phyloP scores from a whole-genome alignment of 35 echinoderm and acorn worm species.

The Ptychodera flava region DNA sequence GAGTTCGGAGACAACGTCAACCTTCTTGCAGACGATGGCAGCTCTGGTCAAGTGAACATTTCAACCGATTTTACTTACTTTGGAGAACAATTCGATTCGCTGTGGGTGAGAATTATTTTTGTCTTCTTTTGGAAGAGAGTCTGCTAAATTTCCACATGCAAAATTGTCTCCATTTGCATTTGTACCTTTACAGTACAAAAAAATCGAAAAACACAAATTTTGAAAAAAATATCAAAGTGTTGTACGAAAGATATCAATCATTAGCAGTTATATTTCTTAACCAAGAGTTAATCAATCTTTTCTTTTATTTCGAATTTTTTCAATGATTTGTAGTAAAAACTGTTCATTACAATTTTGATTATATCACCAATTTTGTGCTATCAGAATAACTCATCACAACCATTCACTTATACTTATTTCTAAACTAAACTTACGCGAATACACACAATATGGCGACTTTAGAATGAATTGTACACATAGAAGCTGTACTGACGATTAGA shows the following conservation, averaged over 20 bases:
- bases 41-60: not conserved
- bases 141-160: no score
- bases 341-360: no score
- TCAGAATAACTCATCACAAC: no score
- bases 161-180: not conserved
- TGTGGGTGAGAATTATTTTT: not conserved
- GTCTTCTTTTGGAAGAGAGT: no score
- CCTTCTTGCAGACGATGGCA: not conserved
- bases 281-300: no score
- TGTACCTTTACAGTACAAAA: not conserved
- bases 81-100: not conserved
- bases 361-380: no score
- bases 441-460: not conserved
- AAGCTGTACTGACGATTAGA: no score
- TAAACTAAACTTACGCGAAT: not conserved
- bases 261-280: not conserved
- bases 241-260: not conserved
- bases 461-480: not conserved
- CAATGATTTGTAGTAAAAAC: no score
- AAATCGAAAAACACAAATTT: not conserved
- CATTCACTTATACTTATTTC: not conserved
- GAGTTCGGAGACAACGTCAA: not conserved
- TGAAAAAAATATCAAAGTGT: not conserved
- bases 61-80: not conserved
- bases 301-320: no score